phyloP scores from a whole-genome alignment of 2,888 invertebrate genomes.

The Autographa pulchrina region DNA sequence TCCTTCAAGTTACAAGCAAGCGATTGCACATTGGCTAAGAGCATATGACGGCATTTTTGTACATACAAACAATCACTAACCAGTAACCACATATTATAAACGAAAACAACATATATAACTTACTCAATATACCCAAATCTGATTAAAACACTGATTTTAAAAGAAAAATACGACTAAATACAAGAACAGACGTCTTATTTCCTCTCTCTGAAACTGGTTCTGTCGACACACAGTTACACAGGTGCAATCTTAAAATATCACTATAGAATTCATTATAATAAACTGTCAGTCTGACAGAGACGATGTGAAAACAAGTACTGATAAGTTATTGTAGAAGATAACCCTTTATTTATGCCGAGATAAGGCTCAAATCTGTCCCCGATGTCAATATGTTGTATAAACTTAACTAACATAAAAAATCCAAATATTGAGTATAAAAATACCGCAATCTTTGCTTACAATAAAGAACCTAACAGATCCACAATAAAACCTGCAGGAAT shows the following conservation, averaged over 20 bases:
- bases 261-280: conserved; percentile 42
- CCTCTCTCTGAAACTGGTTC: conserved; percentile 8
- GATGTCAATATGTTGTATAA: conserved; percentile 65
- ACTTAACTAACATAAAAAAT: conserved; percentile 31
- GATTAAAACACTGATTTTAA: background rate
- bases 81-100: background rate
- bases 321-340: conserved; percentile 73
- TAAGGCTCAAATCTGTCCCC: conserved; percentile 70
- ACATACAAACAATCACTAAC: background rate
- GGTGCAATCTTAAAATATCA: conserved; percentile 52
- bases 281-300: conserved; percentile 58
- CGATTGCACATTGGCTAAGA: background rate
- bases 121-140: conserved; percentile 23
- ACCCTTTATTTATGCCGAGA: conserved; percentile 72
- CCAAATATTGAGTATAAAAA: conserved; percentile 39
- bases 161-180: conserved; percentile 17
- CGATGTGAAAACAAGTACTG: conserved; percentile 70
- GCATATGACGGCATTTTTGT: background rate
- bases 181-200: conserved; percentile 9
- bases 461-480: conserved; percentile 3
- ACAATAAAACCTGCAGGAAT: conserved; percentile 2
- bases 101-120: conserved; percentile 26
- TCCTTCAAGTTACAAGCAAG: conserved; percentile 1
- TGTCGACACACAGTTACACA: conserved; percentile 20
- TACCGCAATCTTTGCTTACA: conserved; percentile 36